phyloP scores from a whole-genome alignment of 2,888 invertebrate species.

The Creontiades dilutus region DNA sequence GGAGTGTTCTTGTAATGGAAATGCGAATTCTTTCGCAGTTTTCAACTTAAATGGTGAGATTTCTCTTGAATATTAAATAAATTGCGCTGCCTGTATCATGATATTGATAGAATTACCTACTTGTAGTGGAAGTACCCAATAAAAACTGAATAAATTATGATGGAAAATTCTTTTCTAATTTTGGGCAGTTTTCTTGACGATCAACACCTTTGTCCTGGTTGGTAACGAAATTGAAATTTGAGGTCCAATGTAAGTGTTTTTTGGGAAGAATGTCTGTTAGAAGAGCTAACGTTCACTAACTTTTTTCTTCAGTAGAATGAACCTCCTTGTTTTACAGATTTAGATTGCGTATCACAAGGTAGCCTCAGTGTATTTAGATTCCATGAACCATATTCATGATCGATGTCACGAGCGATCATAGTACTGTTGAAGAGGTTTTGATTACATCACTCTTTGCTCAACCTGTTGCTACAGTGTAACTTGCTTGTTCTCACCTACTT shows the following conservation, averaged over 20 bases:
- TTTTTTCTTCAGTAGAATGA: too few relatives aligned
- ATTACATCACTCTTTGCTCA: too few relatives aligned
- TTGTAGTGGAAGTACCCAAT: constrained; percentile 30
- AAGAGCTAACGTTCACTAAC: too few relatives aligned
- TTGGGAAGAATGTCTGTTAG: too few relatives aligned
- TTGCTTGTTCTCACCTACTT: too few relatives aligned
- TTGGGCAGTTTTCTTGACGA: background rate
- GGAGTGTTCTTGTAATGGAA: background rate
- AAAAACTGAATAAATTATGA: background rate
- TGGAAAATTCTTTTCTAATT: background rate
- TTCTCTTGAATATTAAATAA: background rate
- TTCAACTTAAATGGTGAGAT: background rate
- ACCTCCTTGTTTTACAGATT: too few relatives aligned
- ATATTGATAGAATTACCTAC: background rate
- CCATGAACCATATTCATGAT: too few relatives aligned
- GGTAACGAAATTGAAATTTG: background rate
- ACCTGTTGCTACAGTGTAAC: too few relatives aligned
- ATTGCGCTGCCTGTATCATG: background rate
- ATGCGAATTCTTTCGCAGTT: background rate
- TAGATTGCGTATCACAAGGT: too few relatives aligned
- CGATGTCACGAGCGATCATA: too few relatives aligned
- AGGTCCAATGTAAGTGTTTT: background rate
- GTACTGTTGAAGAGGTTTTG: too few relatives aligned
- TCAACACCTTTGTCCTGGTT: background rate
- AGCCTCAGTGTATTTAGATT: too few relatives aligned